These are phyloP conservation scores for Cardiocondyla obscurior DNA, from an alignment of 1,140 invertebrate species.

Conservation along the genomic window DNA sequence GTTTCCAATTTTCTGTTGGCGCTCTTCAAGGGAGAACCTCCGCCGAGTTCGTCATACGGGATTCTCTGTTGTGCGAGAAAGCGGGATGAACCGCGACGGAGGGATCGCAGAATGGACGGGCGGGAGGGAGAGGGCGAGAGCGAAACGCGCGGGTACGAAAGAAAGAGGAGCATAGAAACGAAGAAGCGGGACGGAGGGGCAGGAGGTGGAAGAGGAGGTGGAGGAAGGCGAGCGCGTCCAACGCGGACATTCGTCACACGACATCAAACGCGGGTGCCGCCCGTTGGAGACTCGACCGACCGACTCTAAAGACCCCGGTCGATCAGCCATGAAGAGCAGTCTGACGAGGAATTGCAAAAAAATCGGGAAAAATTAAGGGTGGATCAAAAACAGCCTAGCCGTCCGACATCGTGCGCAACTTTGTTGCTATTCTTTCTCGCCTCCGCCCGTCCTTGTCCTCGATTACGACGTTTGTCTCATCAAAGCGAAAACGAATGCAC, in stretches of 20 bases:
- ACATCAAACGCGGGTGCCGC: slow-evolving; percentile 82
- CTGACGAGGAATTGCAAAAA: slow-evolving; percentile 69
- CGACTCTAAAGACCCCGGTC: slow-evolving; percentile 81
- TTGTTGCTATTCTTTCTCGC: slow-evolving; percentile 54
- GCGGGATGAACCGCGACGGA: slow-evolving; percentile 47
- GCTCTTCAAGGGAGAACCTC: slow-evolving; percentile 27
- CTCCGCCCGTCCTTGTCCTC: slow-evolving; percentile 36
- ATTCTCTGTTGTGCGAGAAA: slow-evolving; percentile 54
- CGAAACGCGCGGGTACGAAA: slow-evolving; percentile 6
- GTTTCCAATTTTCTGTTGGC: slow-evolving; percentile 69
- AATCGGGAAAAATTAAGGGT: slow-evolving; percentile 67
- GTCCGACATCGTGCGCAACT: slow-evolving; percentile 62
- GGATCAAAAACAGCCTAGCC: slow-evolving; percentile 61
- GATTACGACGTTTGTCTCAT: slow-evolving; percentile 12
- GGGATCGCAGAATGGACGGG: slow-evolving; percentile 27
- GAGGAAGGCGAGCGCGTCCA: slow-evolving; percentile 70
- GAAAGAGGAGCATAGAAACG: slow-evolving; percentile 41
- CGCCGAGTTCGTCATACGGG: slow-evolving; percentile 50
- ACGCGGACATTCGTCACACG: slow-evolving; percentile 83
- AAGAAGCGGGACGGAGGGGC: slow-evolving; percentile 25
- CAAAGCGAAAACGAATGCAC: background rate
- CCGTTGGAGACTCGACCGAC: slow-evolving; percentile 78
- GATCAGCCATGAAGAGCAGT: slow-evolving; percentile 79
- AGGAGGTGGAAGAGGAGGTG: background rate
- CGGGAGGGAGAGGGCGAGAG: background rate